phyloP scores from a whole-genome alignment of 2,888 invertebrate species.

The Heteromyza rotundicornis region DNA sequence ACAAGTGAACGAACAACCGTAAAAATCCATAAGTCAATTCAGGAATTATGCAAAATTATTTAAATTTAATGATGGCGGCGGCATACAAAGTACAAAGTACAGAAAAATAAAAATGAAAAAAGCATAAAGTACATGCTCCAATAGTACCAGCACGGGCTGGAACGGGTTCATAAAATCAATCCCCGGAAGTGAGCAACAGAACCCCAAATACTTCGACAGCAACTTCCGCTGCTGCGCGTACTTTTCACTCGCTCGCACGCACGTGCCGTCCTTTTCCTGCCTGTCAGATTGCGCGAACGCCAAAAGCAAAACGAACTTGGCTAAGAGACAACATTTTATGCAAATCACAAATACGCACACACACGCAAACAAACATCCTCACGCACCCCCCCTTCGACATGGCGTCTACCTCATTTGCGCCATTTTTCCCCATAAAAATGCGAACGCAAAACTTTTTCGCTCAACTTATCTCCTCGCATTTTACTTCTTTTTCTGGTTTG shows the following conservation, averaged over 20 bases:
- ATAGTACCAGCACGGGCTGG: neutral
- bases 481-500: neutral
- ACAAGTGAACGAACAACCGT: conserved; percentile 39
- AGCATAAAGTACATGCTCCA: neutral
- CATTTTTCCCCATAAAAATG: conserved; percentile 10
- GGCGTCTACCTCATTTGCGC: too few relatives aligned
- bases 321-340: conserved; percentile 49
- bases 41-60: conserved; percentile 61
- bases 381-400: neutral
- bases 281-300: neutral
- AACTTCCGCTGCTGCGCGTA: neutral
- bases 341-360: conserved; percentile 40
- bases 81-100: neutral
- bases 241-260: neutral
- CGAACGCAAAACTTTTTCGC: neutral
- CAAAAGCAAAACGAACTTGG: conserved; percentile 18
- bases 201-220: conserved; percentile 6
- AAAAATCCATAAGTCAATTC: conserved; percentile 52
- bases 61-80: conserved; percentile 51
- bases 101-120: neutral
- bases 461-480: too few relatives aligned
- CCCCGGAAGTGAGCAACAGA: conserved; percentile 27
- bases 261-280: neutral
- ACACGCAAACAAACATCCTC: neutral
- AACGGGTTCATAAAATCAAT: conserved; percentile 7